These are phyloP conservation scores for Corydoras sp. DNA, from an alignment of 2,113 vertebrate species.

Conservation along the genomic window DNA sequence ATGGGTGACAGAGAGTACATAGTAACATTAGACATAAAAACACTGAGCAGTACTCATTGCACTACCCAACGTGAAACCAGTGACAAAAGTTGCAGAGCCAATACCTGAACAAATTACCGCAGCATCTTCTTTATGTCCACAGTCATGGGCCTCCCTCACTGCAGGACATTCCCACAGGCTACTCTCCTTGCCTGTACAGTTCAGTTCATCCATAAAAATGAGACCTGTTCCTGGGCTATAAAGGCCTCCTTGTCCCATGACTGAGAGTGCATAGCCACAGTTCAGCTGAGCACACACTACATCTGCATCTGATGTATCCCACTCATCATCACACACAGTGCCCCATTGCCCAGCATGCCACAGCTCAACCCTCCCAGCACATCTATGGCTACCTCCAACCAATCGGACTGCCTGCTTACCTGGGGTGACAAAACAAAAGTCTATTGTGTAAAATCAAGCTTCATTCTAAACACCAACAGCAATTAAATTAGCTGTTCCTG, in stretches of 20 bases:
- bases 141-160: slow-evolving; percentile 40
- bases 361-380: slow-evolving; percentile 64
- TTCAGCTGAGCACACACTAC: slow-evolving; percentile 62
- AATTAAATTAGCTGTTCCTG: no score
- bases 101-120: slow-evolving; percentile 68
- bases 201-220: slow-evolving; percentile 59
- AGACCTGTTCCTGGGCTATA: slow-evolving; percentile 54
- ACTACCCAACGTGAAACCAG: not conserved
- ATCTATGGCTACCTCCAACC: slow-evolving; percentile 48
- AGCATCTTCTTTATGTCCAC: slow-evolving; percentile 67
- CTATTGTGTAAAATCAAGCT: not conserved
- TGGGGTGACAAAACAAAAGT: slow-evolving; percentile 32
- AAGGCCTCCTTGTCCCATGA: slow-evolving; percentile 49
- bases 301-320: slow-evolving; percentile 52
- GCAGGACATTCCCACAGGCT: slow-evolving; percentile 59
- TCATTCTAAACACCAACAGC: no score
- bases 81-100: not conserved
- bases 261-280: slow-evolving; percentile 58
- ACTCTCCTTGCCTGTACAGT: slow-evolving; percentile 59
- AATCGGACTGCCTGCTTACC: slow-evolving; percentile 44
- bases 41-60: not conserved
- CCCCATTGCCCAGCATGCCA: slow-evolving; percentile 52
- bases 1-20: not conserved
- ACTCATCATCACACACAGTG: slow-evolving; percentile 65
- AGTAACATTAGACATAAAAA: not conserved